These are phyloP conservation scores for Scaptomyza caliginosa DNA, from an alignment of 2,888 invertebrate species.

Conservation along the genomic window DNA sequence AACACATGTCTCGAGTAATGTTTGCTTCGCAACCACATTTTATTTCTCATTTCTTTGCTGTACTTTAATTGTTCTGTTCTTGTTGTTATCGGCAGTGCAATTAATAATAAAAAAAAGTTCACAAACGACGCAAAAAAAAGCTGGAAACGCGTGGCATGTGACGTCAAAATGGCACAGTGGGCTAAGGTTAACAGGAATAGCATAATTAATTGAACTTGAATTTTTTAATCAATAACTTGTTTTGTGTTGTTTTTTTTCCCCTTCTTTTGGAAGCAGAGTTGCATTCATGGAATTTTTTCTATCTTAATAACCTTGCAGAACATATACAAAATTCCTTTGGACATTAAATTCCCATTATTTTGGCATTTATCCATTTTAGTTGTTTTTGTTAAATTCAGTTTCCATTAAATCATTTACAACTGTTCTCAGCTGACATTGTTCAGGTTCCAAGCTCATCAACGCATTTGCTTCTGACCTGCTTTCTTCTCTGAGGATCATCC, in stretches of 20 bases:
- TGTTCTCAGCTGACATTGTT: conserved; percentile 19
- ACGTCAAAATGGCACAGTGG: conserved; percentile 51
- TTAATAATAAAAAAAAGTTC: conserved; percentile 37
- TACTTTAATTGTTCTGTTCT: conserved; percentile 7
- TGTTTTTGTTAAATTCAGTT: neutral
- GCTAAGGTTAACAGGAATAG: neutral
- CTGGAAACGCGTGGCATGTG: conserved; percentile 42
- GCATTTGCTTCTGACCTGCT: conserved; percentile 49
- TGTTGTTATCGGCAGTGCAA: conserved; percentile 13
- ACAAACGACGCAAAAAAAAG: conserved; percentile 39
- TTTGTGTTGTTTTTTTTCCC: neutral
- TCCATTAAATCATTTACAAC: conserved; percentile 7
- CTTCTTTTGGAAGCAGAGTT: neutral
- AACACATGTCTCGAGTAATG: conserved; percentile 19
- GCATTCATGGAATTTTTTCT: neutral
- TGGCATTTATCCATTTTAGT: neutral
- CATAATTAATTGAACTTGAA: neutral
- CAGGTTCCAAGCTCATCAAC: conserved; percentile 1
- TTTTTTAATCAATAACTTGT: neutral
- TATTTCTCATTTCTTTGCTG: neutral
- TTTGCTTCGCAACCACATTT: conserved; percentile 4
- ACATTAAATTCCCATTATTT: no score
- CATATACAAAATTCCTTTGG: no score
- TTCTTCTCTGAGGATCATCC: conserved; percentile 18
- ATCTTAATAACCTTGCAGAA: no score